Evolutionary conservation across 2,797 vertebrate genomes (phyloP), one percentile per base, ranked within the genome.

Genomic region (Oryzias dopingdopingensis): DNA sequence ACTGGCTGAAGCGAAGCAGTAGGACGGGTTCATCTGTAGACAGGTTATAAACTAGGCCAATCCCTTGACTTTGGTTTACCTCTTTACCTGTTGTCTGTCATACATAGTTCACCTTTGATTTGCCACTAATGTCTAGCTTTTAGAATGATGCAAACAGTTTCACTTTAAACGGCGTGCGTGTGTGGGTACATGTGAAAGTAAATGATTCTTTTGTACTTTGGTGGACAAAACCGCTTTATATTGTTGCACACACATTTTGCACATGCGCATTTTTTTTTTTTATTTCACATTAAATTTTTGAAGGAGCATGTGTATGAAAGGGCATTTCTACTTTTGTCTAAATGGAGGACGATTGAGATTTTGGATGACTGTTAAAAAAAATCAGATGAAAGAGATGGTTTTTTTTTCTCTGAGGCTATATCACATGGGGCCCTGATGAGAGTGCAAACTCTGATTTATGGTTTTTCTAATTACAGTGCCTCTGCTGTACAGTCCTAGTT

Each of bases 1-100:
- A 95, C 93, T 98, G 91, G 96, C 96, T 62, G 97, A 99, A 81
- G 95, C 94, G 3, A 97, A 99, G 90, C 95, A 98, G 85, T 98
- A 93, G 93, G 90, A 81, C 42, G 43, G 85, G 54, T 68, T 20
- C 4, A 26, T 41, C 48, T 69, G 75, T 77, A 76, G 70, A 87
- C 89, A 93, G 86, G 89, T 88, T 91, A 92, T 85, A 72, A 89
- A 90, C 92, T 88, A 88, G 89, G 88, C 87, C 74, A 89, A 91
- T 91, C 78, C 89, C 90, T 89, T 91, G 86, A 87, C 84, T 88
- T 91, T 67, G 53, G 61, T 79, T 80, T 56, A 18, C 58, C 51
- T 78, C 69, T 61, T 62, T 15, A 46, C 68, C 65, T 74, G 61
- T 74, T 59, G 67, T 54, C 68, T 52, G 50, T 75, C 69, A 67